A percentile compares a stretch with the other conserved stretches of the same genome.
Conservation (phyloP, 2,888 invertebrate species). For the Frankliniella intonsa region DNA sequence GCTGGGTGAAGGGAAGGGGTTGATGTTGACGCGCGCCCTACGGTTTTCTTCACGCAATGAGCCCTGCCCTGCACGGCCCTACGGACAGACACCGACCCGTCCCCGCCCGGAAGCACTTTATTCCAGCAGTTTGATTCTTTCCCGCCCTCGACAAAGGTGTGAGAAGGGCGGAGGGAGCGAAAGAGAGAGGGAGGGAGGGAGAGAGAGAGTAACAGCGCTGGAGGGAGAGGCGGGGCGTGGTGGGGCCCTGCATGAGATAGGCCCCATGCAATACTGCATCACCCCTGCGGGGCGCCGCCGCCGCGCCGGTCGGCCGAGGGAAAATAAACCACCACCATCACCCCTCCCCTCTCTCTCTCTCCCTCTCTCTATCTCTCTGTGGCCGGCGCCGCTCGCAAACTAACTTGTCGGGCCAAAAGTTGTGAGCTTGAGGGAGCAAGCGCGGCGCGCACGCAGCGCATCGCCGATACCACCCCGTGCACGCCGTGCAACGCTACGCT, state of each 20-base stretch:
- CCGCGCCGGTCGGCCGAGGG: neutral
- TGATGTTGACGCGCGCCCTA: neutral
- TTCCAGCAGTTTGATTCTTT: too few species aligned
- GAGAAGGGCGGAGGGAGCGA: neutral
- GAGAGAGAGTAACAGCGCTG: neutral
- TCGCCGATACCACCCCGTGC: neutral
- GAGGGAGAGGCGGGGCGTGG: too few species aligned
- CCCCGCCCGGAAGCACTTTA: neutral
- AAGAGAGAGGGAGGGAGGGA: neutral
- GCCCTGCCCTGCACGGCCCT: neutral
- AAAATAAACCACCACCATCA: too few species aligned
- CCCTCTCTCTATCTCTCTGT: neutral
- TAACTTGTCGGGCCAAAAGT: constrained; percentile 18
- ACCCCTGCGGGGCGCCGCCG: neutral
- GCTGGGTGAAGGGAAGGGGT: too few species aligned
- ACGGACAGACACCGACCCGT: neutral
- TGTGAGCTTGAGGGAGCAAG: neutral
- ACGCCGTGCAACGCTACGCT: neutral
- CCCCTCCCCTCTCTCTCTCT: too few species aligned
- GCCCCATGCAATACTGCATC: too few species aligned
- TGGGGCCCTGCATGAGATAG: too few species aligned
- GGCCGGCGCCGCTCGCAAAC: too few species aligned
- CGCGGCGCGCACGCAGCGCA: neutral
- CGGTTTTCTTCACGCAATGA: neutral
- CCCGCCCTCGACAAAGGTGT: neutral